phyloP scores from a whole-genome alignment of 2,797 vertebrate genomes.

The Spea hammondii region DNA sequence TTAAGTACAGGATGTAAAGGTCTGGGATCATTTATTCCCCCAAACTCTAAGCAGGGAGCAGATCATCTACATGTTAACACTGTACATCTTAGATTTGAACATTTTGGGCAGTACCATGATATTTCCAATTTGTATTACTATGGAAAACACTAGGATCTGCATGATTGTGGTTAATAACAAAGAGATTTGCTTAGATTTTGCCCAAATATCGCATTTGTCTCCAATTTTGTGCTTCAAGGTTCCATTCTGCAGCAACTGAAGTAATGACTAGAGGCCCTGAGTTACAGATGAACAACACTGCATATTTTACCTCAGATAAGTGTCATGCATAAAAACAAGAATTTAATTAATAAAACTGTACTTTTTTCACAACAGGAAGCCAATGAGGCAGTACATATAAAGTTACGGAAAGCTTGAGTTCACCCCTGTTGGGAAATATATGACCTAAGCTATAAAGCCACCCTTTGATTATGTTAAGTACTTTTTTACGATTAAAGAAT shows the following conservation, averaged over 20 bases:
- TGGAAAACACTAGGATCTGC: no score
- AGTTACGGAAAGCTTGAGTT: conserved; percentile 11
- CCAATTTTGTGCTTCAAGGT: not conserved
- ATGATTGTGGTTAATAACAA: no score
- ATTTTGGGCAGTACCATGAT: no score
- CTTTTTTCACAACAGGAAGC: conserved; percentile 26
- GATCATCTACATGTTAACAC: no score
- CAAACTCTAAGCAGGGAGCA: no score
- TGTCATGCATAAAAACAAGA: conserved; percentile 29
- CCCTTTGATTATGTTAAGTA: conserved; percentile 22
- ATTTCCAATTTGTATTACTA: no score
- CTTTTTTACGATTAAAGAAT: conserved; percentile 1
- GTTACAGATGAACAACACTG: not conserved
- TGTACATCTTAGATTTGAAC: no score
- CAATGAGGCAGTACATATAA: conserved; percentile 17
- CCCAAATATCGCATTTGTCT: not conserved
- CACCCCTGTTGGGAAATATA: not conserved
- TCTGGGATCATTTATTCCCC: no score
- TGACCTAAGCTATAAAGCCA: conserved; percentile 3
- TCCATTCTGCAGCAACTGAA: not conserved
- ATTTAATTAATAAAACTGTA: conserved; percentile 12
- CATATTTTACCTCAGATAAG: conserved; percentile 32
- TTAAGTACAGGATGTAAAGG: no score
- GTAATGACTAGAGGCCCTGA: not conserved
- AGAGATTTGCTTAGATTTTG: no score